These are phyloP conservation scores for Drosophila borealis DNA, from an alignment of 2,888 invertebrate species.

Conservation along the genomic window DNA sequence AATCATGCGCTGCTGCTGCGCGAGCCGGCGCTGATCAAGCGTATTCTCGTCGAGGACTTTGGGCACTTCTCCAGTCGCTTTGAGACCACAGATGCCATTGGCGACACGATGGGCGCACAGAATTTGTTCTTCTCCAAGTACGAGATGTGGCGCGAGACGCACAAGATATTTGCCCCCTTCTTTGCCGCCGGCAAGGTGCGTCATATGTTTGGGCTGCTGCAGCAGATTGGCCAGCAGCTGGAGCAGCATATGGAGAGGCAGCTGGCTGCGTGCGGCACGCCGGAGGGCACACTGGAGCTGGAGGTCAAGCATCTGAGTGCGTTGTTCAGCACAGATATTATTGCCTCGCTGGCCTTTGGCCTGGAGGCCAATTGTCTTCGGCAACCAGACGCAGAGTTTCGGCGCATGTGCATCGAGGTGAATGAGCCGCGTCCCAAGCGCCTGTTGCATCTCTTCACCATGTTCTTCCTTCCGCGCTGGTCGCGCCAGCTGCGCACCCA, in stretches of 20 bases:
- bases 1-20: constrained; percentile 84
- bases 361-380: constrained; percentile 84
- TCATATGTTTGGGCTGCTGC: constrained; percentile 79
- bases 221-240: constrained; percentile 77
- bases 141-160: constrained; percentile 84
- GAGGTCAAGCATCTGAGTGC: constrained; percentile 81
- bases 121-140: constrained; percentile 85
- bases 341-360: constrained; percentile 85
- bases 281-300: constrained; percentile 36
- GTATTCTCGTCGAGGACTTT: constrained; percentile 85
- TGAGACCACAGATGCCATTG: constrained; percentile 71
- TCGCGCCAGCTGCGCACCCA: constrained; percentile 75
- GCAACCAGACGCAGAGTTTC: constrained; percentile 84
- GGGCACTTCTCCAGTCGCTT: constrained; percentile 81
- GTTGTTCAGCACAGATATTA: constrained; percentile 84
- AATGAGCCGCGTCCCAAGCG: constrained; percentile 81
- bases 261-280: constrained; percentile 13
- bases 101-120: constrained; percentile 83
- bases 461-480: constrained; percentile 84
- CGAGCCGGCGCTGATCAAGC: constrained; percentile 85
- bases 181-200: constrained; percentile 84
- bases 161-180: constrained; percentile 84
- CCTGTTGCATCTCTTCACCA: constrained; percentile 80
- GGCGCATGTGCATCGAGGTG: constrained; percentile 83
- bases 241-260: constrained; percentile 67